Conservation (phyloP, 2,113 vertebrate genomes). For the Megaceryle torquata region DNA sequence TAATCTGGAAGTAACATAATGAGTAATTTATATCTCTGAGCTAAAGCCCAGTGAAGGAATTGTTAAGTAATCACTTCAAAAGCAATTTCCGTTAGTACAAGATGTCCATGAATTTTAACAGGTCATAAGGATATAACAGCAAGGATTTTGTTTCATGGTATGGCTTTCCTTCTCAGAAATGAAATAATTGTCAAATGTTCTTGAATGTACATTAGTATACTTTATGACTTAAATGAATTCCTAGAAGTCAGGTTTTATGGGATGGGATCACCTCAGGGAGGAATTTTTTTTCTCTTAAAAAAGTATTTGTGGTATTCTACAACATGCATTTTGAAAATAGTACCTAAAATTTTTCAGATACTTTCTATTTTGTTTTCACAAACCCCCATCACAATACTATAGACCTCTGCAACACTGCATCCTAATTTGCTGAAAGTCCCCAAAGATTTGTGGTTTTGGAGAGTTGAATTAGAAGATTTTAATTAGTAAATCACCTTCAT, state of each 20-base stretch:
- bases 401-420: not conserved
- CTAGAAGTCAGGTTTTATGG: not conserved
- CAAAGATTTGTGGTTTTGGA: not conserved
- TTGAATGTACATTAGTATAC: not conserved
- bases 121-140: not conserved
- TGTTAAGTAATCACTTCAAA: not conserved
- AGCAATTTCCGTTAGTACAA: not conserved
- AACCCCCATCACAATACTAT: not conserved
- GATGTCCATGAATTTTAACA: conserved; percentile 18
- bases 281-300: not conserved
- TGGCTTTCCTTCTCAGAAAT: not conserved
- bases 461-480: not conserved
- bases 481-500: not conserved
- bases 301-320: not conserved
- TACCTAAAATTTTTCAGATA: not conserved
- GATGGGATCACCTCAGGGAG: not conserved
- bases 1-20: not conserved
- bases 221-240: not conserved
- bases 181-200: not conserved
- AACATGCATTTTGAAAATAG: not conserved
- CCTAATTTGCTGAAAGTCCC: not conserved
- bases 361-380: not conserved
- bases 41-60: not conserved
- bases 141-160: not conserved
- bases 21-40: not conserved